These are phyloP conservation scores for Scaptomyza flava DNA, from an alignment of 2,888 invertebrate species.

Conservation along the genomic window DNA sequence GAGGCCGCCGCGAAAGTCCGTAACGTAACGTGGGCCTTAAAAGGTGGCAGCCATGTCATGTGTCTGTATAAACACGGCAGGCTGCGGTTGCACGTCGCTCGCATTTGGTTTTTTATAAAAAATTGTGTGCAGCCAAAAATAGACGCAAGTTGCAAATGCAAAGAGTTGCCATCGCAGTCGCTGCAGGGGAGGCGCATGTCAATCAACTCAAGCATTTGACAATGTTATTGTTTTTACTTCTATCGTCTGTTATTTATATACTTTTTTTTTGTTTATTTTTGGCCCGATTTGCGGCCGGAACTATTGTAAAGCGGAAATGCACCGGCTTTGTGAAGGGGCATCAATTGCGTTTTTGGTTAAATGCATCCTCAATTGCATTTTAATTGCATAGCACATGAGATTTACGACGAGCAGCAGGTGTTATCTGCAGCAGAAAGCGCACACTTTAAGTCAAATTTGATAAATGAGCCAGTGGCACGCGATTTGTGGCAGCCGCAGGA, in stretches of 20 bases:
- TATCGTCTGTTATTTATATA: neutral
- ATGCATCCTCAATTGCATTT: conserved; percentile 79
- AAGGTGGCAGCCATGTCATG: conserved; percentile 61
- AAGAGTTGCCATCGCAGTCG: conserved; percentile 20
- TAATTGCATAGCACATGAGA: conserved; percentile 67
- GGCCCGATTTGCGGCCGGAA: conserved; percentile 32
- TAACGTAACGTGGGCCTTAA: neutral
- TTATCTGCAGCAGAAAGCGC: conserved; percentile 61
- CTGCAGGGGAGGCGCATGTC: conserved; percentile 51
- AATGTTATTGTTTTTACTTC: conserved; percentile 40
- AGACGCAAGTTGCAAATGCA: conserved; percentile 70
- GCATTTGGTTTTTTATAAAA: conserved; percentile 44
- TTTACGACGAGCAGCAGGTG: conserved; percentile 69
- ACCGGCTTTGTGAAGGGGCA: conserved; percentile 48
- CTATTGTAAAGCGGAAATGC: conserved; percentile 50
- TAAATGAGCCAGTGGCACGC: conserved; percentile 64
- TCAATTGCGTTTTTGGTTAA: conserved; percentile 56
- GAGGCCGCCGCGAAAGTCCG: conserved; percentile 26
- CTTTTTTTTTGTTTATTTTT: neutral
- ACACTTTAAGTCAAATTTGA: conserved; percentile 69
- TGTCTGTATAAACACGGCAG: conserved; percentile 63
- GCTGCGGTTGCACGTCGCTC: conserved; percentile 63
- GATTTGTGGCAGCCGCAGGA: conserved; percentile 25
- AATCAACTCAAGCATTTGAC: conserved; percentile 68
- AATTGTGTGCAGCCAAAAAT: conserved; percentile 51